These are phyloP conservation scores for Apteryx owenii DNA, from an alignment of 2,113 vertebrate genomes.

Conservation along the genomic window DNA sequence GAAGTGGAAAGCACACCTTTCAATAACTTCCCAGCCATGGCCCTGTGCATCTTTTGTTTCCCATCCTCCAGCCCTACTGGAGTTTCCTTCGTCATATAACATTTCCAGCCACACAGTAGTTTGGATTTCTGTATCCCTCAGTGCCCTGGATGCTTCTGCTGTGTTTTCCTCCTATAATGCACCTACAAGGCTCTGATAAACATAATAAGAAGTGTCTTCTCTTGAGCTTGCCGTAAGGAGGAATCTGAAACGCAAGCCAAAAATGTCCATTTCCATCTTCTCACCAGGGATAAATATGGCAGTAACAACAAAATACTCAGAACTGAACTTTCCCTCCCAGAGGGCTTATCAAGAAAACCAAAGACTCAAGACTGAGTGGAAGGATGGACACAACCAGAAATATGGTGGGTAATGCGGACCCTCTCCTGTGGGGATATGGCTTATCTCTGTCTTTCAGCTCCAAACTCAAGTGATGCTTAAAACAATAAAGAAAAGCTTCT, in stretches of 20 bases:
- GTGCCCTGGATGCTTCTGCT: neutral
- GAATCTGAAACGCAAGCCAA: neutral
- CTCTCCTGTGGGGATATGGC: neutral
- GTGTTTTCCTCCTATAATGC: neutral
- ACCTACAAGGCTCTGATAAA: neutral
- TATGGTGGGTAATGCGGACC: neutral
- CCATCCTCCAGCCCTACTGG: neutral
- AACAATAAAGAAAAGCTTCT: neutral
- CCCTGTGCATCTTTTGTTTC: no score
- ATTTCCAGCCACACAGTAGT: neutral
- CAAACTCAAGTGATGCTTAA: neutral
- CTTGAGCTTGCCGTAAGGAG: neutral
- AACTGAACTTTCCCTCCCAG: neutral
- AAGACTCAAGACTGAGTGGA: neutral
- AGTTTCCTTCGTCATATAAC: neutral
- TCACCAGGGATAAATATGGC: neutral
- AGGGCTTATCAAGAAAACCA: neutral
- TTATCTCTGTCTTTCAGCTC: neutral
- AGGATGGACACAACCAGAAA: neutral
- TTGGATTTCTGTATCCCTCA: neutral
- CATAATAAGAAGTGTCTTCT: fast-evolving
- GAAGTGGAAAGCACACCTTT: neutral
- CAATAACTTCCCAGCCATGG: neutral
- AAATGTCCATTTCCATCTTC: neutral
- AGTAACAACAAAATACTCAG: neutral